phyloP scores from a whole-genome alignment of 2,113 vertebrate genomes.

The Cryptomyrus ogoouensis region DNA sequence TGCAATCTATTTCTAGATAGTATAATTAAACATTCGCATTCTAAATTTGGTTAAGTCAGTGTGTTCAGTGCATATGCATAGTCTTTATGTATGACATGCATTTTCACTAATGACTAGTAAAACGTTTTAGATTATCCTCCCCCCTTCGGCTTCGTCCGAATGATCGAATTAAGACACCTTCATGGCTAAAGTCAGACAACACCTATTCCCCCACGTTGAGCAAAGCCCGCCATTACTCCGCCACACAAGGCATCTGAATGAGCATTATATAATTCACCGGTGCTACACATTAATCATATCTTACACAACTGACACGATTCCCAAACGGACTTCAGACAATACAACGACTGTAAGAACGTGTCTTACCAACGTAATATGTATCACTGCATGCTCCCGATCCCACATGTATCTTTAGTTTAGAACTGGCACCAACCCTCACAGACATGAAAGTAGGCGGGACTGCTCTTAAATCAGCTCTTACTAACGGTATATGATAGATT shows the following conservation, averaged over 20 bases:
- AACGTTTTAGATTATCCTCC: not conserved
- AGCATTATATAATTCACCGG: not conserved
- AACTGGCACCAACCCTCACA: not conserved
- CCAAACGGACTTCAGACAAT: not conserved
- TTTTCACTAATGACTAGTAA: not conserved
- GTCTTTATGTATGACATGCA: not conserved
- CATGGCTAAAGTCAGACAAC: not conserved
- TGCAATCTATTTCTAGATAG: not conserved
- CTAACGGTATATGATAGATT: not conserved
- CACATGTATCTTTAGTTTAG: not conserved
- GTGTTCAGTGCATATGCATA: not conserved
- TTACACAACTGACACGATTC: not conserved
- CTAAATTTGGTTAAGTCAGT: not conserved
- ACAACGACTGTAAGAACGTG: not conserved
- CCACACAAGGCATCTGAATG: not conserved
- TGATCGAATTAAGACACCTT: not conserved
- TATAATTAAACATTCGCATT: not conserved
- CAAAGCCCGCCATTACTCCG: conserved; percentile 25
- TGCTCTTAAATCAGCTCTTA: not conserved
- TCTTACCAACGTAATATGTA: not conserved
- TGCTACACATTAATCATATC: not conserved
- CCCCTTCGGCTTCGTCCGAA: not conserved
- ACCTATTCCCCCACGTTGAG: not conserved
- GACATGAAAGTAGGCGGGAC: not conserved
- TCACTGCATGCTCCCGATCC: conserved; percentile 17